Evolutionary conservation across 2,797 vertebrate genomes (phyloP), one percentile per base, ranked within the genome.

Genomic region (Cyprinodon diabolis): DNA sequence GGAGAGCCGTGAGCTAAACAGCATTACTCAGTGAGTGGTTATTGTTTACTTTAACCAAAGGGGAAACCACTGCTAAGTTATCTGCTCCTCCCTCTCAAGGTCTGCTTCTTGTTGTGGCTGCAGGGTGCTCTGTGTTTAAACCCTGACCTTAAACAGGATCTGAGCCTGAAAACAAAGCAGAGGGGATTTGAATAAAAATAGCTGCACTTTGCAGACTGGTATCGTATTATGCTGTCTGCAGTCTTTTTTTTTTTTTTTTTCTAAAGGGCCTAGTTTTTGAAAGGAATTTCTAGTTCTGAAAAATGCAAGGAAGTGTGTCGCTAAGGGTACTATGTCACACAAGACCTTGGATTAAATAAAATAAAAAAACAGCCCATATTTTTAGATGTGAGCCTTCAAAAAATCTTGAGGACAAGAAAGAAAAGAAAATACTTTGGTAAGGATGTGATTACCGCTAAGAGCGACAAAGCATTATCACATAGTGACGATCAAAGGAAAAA

Each of bases 41-140:
- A 83, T 87, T 91, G 82, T 91, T 92, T 86, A 88, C 89, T 91
- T 87, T 88, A 75, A 87, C 84, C 82, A 58, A 75, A 63, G 82
- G 87, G 75, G 7, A 80, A 30, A 74, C 74, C 69, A 49, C 62
- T 75, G 77, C 66, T 63, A 82, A 85, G 78, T 81, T 87, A 77
- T 48, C 78, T 74, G 7, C 72, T 80, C 72, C 78, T 63, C 52
- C 72, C 69, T 79, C 74, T 78, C 85, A 71, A 80, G 79, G 74
- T 84, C 76, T 72, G 56, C 74, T 77, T 76, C 74, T 66, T 88
- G 86, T 84, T 89, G 80, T 87, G 86, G 87, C 87, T 88, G 66
- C 65, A 17, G 86, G 89, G 81, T 3, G 48, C 71, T 71, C 67
- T 68, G 68, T 87, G 87, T 90, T 88, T 87, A 89, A 87, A 89